Base-by-base conservation (phyloP, 2,888 invertebrate species). In the Mimachlamys varia region DNA sequence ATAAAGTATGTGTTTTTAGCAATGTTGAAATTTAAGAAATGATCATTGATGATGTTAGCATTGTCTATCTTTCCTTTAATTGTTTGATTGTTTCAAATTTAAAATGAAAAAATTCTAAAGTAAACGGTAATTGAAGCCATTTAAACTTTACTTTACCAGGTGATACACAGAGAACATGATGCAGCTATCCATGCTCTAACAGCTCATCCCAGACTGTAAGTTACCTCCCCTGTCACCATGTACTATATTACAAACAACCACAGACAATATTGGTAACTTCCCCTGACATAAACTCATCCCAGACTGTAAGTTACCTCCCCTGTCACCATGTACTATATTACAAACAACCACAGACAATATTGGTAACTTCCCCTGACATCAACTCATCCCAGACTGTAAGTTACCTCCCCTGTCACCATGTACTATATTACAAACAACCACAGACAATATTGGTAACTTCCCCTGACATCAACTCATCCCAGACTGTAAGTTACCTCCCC, bases 131-230 rank as follows among this genome's bases (percentile, higher is more conserved):
- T n/a, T n/a, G n/a, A n/a, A n/a, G n/a, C n/a, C n/a, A n/a, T n/a
- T n/a, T n/a, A n/a, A n/a, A n/a, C n/a, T 53, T 87, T 87, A 62
- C 76, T 90, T 13, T 88, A 91, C 19, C 91, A 96, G 95, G 90
- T 96, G 19, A 95, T 96, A 62, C 96, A 96, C 92, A 93, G 95
- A 90, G 96, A 96, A 92, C 96, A 96, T 93, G 96, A 96, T 93
- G 95, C 95, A 38, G 95, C 96, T 7, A 95, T 96, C 33, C 95
- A 96, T 93, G 96, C 96, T 15, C 90, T 97, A 58, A 95, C 95
- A 89, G 92, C 96, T 10, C 96, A 96, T 93, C 96, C 96, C 22
- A 92, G 92, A 90, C 90, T 94, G 96, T 96, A 93, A 95, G 96
- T 95, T 33, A 44, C 0, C 27, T 37, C n/a, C 19, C 76, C 19